A percentile compares a stretch with the other conserved stretches of the same genome.
Evolutionary conservation across 2,113 vertebrate genomes (phyloP).

Genomic region (Ellobius talpinus): DNA sequence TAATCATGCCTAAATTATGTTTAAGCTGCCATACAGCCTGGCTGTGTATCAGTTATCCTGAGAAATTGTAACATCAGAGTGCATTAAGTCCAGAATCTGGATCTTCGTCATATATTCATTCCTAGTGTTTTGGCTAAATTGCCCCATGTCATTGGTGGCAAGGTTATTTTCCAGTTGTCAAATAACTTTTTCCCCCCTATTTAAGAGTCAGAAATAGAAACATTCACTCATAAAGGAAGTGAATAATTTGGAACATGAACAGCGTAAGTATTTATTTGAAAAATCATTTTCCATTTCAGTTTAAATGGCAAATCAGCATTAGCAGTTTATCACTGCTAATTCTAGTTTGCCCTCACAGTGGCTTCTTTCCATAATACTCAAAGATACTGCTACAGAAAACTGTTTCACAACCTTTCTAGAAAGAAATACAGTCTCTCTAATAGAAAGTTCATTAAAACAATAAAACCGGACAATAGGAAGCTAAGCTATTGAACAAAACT

Average conservation of each 20-base stretch:
- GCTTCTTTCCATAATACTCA: slow-evolving; percentile 75
- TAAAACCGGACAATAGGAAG: slow-evolving; percentile 73
- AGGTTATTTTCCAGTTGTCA: slow-evolving; percentile 81
- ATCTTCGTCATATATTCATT: slow-evolving; percentile 70
- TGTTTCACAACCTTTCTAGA: slow-evolving; percentile 83
- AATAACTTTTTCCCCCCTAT: slow-evolving; percentile 77
- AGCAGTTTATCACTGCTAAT: slow-evolving; percentile 79
- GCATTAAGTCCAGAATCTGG: slow-evolving; percentile 41
- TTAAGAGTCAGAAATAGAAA: slow-evolving; percentile 77
- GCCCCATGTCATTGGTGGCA: slow-evolving; percentile 61
- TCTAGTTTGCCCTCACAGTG: slow-evolving; percentile 80
- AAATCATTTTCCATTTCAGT: slow-evolving; percentile 83
- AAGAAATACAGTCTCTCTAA: slow-evolving; percentile 78
- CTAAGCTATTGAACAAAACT: slow-evolving; percentile 76
- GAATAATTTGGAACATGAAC: slow-evolving; percentile 85
- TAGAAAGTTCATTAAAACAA: slow-evolving; percentile 82
- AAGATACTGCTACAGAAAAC: slow-evolving; percentile 81
- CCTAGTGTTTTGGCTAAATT: slow-evolving; percentile 71
- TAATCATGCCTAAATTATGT: background rate
- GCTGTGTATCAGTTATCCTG: slow-evolving; percentile 52
- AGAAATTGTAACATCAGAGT: slow-evolving; percentile 70
- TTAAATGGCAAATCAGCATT: slow-evolving; percentile 75
- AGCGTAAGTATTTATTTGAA: slow-evolving; percentile 85
- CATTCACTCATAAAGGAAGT: slow-evolving; percentile 82
- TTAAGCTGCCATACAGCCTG: slow-evolving; percentile 48